Evolutionary conservation across 2,797 vertebrate species (phyloP).

Genomic region (Hypotaenidia okinawae): DNA sequence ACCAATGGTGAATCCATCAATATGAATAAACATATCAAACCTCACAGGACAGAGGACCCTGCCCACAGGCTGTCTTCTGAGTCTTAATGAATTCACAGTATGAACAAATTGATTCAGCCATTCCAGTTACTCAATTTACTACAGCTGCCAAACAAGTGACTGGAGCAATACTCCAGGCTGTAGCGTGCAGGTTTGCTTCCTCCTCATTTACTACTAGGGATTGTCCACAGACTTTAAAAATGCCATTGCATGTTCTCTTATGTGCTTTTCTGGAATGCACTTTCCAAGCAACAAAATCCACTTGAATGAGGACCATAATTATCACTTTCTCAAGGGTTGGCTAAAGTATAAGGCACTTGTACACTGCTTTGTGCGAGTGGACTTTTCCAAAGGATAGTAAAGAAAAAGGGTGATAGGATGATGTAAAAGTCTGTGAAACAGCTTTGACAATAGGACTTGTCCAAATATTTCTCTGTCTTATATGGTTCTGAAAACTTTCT

Average conservation of each 20-base stretch:
- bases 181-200: neutral
- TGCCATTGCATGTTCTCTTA: neutral
- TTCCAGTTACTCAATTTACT: conserved; percentile 33
- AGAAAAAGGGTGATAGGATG: neutral
- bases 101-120: conserved; percentile 29
- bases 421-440: neutral
- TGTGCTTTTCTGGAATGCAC: neutral
- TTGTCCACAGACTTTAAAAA: neutral
- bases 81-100: conserved; percentile 22
- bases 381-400: neutral
- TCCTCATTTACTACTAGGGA: neutral
- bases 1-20: neutral
- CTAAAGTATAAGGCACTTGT: neutral
- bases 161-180: neutral
- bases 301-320: neutral
- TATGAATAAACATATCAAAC: conserved; percentile 17
- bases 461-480: neutral
- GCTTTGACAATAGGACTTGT: neutral
- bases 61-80: conserved; percentile 17
- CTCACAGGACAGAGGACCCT: neutral
- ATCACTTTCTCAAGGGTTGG: neutral
- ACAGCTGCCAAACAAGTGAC: conserved; percentile 18
- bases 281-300: neutral
- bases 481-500: neutral
- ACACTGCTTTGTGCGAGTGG: neutral